These are phyloP conservation scores for Tipula lateralis DNA, from an alignment of 2,888 invertebrate genomes.

Conservation along the genomic window DNA sequence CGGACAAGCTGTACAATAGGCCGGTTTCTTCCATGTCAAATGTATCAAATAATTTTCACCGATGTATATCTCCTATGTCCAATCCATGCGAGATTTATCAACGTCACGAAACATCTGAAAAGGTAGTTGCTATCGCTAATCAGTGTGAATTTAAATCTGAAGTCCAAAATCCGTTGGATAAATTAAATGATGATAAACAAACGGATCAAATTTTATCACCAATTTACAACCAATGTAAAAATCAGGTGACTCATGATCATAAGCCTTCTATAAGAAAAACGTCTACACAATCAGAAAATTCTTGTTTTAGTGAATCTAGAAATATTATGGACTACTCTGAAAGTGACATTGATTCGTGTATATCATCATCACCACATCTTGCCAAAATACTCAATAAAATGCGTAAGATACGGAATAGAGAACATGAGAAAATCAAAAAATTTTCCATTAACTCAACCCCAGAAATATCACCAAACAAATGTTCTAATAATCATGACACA, in stretches of 20 bases:
- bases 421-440: background rate
- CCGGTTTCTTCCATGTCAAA: background rate
- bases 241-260: background rate
- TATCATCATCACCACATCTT: background rate
- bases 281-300: background rate
- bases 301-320: background rate
- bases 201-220: too few species aligned
- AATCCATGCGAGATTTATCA: background rate
- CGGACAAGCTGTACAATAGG: background rate
- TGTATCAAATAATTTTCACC: background rate
- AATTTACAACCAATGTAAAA: too few species aligned
- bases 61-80: background rate
- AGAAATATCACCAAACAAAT: background rate
- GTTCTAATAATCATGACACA: background rate
- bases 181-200: background rate
- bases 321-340: background rate
- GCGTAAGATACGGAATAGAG: background rate
- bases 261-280: background rate
- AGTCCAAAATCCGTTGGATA: background rate
- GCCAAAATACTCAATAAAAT: background rate
- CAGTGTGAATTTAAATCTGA: too few species aligned
- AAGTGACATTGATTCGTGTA: background rate
- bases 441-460: background rate
- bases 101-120: too few species aligned
- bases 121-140: too few species aligned